Evolutionary conservation across 2,113 vertebrate genomes (phyloP), one percentile per base, ranked within the genome.

Genomic region (Stigmatopora argus): DNA sequence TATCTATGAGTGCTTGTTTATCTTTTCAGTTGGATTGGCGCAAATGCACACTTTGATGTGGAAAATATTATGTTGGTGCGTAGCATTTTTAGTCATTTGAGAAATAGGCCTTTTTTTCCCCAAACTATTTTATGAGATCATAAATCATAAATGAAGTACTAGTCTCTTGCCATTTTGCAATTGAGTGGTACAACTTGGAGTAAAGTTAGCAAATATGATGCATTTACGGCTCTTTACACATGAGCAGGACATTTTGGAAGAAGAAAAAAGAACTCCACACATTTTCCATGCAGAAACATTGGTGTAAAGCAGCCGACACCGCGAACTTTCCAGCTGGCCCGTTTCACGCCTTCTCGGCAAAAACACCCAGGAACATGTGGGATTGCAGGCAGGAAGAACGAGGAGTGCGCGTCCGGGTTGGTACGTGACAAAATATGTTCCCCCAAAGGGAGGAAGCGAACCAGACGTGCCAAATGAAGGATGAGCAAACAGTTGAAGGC

Each of bases 271-370:
- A 46, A 14, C 26, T 31, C 26, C 26, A 31, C 2, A 12, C 11
- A 53, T 53, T 59, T 59, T 59, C 17, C 46, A 67, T 70, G 10
- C 45, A 44, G 15, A 41, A 52, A 19, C 14, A 19, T 56, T n/a
- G 11, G 15, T 59, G n/a, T 13, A 47, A 15, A 12, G 0, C 3
- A 0, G 3, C 59, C 45, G 38, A 72, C n/a, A 52, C 45, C 58
- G 44, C n/a, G n/a, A 31, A 19, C 18, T 53, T 46, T 74, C 45
- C 84, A 82, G 84, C 75, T 82, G 80, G 64, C 4, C 7, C 1
- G 3, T 74, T 66, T 85, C 73, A 83, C 49, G 47, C 23, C 23
- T 56, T 31, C 21, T 14, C 6, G 23, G 23, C 45, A 56, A 66
- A 74, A 78, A 67, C 64, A 2, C 56, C 57, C 53, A 59, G 60